phyloP scores from a whole-genome alignment of 35 echinoderm and acorn worm genomes.

The Anneissia japonica region DNA sequence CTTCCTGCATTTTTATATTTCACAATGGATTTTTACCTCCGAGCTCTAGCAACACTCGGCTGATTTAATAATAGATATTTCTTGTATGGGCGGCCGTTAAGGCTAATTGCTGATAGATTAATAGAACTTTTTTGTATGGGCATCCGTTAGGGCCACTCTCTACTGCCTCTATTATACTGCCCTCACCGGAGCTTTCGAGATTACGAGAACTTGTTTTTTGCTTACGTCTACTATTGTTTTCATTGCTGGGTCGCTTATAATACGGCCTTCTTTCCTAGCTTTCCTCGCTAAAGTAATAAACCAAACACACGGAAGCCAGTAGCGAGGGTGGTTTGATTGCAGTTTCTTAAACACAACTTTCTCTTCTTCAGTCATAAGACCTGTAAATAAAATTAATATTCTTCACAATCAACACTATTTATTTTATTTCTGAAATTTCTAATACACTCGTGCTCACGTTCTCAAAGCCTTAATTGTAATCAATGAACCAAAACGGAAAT shows the following conservation, averaged over 20 bases:
- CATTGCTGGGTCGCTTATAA: conserved; percentile 79
- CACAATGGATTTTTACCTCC: no score
- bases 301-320: conserved; percentile 96
- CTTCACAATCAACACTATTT: background rate
- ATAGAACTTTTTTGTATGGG: no score
- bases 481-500: background rate
- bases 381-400: conserved; percentile 23
- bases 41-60: no score
- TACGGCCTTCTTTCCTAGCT: conserved; percentile 63
- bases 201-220: background rate
- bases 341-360: conserved; percentile 75
- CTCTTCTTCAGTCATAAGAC: conserved; percentile 87
- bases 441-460: background rate
- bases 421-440: background rate
- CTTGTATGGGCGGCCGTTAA: no score
- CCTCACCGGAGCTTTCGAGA: no score
- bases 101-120: no score
- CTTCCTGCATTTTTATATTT: no score
- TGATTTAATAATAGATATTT: no score
- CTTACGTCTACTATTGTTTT: conserved; percentile 98
- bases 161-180: no score
- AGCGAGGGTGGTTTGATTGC: conserved; percentile 71
- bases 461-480: background rate
- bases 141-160: no score
- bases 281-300: conserved; percentile 74